Conservation (phyloP, 2,888 invertebrate genomes). For the Argyresthia goedartella region DNA sequence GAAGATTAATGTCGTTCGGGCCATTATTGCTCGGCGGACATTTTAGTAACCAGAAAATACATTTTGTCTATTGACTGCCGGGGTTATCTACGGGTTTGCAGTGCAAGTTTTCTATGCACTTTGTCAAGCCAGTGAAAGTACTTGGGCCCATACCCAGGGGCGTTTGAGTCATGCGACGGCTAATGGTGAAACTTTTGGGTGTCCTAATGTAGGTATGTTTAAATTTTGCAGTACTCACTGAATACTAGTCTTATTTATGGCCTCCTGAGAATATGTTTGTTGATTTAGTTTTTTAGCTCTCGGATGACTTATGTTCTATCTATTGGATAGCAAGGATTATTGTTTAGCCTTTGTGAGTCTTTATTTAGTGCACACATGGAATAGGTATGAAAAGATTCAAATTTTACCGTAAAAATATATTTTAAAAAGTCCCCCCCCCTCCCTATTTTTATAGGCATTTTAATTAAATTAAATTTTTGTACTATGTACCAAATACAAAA, state of each 20-base stretch:
- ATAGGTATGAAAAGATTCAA: too few relatives aligned
- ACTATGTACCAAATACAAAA: too few relatives aligned
- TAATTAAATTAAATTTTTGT: too few relatives aligned
- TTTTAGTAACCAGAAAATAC: constrained; percentile 2
- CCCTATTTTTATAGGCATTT: too few relatives aligned
- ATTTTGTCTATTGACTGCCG: constrained; percentile 9
- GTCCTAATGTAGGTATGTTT: constrained; percentile 10
- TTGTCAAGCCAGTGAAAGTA: constrained; percentile 10
- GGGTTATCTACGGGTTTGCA: constrained; percentile 5
- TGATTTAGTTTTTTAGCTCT: neutral
- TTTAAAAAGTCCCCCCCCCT: too few relatives aligned
- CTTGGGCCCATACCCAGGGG: neutral
- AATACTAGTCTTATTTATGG: constrained; percentile 4
- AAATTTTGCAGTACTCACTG: constrained; percentile 6
- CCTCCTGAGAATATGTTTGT: neutral
- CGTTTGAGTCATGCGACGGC: constrained; percentile 14
- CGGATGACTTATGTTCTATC: neutral
- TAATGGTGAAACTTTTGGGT: constrained; percentile 37
- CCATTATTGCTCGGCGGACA: constrained; percentile 6
- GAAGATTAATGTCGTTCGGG: constrained; percentile 6
- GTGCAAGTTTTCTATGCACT: constrained; percentile 9
- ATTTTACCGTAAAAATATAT: too few relatives aligned
- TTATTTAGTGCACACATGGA: too few relatives aligned
- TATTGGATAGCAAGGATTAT: neutral
- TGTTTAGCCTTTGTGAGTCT: too few relatives aligned